phyloP scores from a whole-genome alignment of 2,797 vertebrate species.

The Phataginus tetradactyla region DNA sequence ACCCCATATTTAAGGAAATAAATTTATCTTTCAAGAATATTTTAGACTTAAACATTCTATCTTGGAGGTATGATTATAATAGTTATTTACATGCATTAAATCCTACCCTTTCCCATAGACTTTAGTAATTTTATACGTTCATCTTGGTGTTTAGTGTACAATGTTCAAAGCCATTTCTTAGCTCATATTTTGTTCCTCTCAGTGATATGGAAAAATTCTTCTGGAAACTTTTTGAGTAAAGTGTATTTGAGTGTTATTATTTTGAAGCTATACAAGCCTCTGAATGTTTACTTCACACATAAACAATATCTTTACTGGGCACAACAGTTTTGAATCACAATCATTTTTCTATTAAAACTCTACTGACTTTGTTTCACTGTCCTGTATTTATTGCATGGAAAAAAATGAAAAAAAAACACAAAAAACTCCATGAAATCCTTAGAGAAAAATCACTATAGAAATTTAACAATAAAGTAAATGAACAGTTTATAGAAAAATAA shows the following conservation, averaged over 20 bases:
- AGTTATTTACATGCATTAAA: background rate
- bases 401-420: background rate
- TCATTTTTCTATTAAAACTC: slow-evolving; percentile 49
- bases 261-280: background rate
- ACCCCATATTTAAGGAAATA: background rate
- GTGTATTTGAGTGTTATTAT: background rate
- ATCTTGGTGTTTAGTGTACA: background rate
- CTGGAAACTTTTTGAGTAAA: background rate
- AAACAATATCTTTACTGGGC: background rate
- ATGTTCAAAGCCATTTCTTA: background rate
- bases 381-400: background rate
- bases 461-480: slow-evolving; percentile 24
- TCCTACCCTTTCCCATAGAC: background rate
- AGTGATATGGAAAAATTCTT: background rate
- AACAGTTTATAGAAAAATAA: slow-evolving; percentile 8
- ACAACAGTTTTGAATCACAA: background rate
- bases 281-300: slow-evolving; percentile 7
- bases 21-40: background rate
- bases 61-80: background rate
- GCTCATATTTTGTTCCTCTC: background rate
- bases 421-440: background rate
- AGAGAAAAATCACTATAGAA: slow-evolving; percentile 25
- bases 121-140: background rate
- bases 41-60: background rate
- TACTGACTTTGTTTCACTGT: slow-evolving; percentile 5